Base-by-base conservation (phyloP, 1,140 invertebrate species). In the Marisa cornuarietis region DNA sequence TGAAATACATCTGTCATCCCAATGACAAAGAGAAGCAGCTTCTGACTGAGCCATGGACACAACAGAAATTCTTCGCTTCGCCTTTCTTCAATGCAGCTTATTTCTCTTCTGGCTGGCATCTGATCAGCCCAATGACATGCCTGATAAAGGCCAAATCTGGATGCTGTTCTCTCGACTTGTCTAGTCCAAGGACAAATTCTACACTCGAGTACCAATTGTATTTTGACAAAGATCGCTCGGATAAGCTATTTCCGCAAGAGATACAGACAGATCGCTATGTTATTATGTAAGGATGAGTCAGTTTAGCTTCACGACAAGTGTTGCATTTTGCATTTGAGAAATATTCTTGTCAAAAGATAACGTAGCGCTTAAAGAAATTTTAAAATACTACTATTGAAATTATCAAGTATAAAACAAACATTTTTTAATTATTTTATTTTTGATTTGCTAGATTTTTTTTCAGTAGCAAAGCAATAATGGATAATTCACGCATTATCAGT, bases 1-100 rank as follows among this genome's bases (percentile, higher is more conserved):
- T 73, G 51, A 73, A 58, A n/a, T 54, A 58, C 71, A 13, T 73
- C 26, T 73, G 51, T n/a, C 71, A 73, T 49, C 71, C 71, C 18
- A n/a, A 52, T 18, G 71, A 73, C 9, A 51, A 51, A 20, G 51
- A 58, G 9, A 52, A 58, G 51, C 71, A 73, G 71, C 71, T 73
- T 13, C 13, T 73, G 51, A 18, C 13, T 6, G 22, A 18, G 22
- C 71, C 71, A 22, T 73, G 49, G 52, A 73, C 71, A 22, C 20
- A 73, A 14, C 49, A 73, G 18, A 54, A 16, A 6, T 73, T 73
- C 71, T 8, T 58, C 7, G 14, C 6, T 0, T n/a, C 54, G 10
- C 71, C 71, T 16, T 26, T 18, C 20, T n/a, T 73, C 20, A 20
- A 22, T 6, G 18, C 51, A 13, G 13, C 52, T n/a, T n/a, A 49